Evolutionary conservation across 2,888 invertebrate genomes (phyloP).

Genomic region (Drosophila ezoana): DNA sequence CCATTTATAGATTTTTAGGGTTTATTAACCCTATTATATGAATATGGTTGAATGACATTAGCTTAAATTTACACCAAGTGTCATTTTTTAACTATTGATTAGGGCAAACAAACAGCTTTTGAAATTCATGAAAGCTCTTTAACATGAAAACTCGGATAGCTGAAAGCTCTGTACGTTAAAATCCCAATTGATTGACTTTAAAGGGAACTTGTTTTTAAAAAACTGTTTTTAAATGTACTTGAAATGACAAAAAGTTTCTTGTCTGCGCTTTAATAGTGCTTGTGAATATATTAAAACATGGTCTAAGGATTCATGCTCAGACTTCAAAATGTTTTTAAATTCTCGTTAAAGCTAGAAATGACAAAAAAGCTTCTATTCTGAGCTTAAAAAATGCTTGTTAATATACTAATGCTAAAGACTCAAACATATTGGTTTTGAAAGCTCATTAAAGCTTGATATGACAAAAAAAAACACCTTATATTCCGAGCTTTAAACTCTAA

Average conservation of each 20-base stretch:
- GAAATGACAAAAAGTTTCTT: no score
- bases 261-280: no score
- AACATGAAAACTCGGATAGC: neutral
- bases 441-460: neutral
- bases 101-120: neutral
- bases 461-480: no score
- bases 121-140: neutral
- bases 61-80: neutral
- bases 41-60: slow-evolving; percentile 8
- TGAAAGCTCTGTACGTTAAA: neutral
- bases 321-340: no score
- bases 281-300: no score
- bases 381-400: no score
- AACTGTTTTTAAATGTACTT: no score
- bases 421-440: neutral
- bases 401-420: no score
- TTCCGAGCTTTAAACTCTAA: neutral
- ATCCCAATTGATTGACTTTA: neutral
- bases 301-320: no score
- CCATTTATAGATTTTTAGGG: neutral
- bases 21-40: neutral
- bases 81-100: neutral
- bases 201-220: neutral
- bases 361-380: neutral
- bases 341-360: no score